Percentiles rank a stretch among this genome's conserved stretches.
phyloP scores from a whole-genome alignment of 2,797 vertebrate species.

The Bradypus variegatus region DNA sequence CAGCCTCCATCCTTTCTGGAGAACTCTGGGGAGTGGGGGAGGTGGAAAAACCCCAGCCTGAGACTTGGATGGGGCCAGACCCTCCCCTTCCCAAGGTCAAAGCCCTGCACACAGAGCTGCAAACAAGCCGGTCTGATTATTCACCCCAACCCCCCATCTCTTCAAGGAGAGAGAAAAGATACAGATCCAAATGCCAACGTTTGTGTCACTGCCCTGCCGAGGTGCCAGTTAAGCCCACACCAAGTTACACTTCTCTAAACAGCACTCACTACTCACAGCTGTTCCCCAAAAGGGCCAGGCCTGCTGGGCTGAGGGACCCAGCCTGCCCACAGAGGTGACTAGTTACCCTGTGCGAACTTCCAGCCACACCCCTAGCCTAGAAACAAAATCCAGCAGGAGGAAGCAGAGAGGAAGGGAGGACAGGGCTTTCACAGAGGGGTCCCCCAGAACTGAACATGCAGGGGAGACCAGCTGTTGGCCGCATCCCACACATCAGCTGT shows the following conservation, averaged over 20 bases:
- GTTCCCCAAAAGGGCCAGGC: too few species aligned
- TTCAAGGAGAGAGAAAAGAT: neutral
- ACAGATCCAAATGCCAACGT: neutral
- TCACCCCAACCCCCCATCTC: neutral
- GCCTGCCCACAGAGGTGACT: neutral
- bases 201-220: neutral
- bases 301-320: neutral
- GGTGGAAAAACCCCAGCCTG: neutral
- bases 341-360: neutral
- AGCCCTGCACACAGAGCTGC: too few species aligned
- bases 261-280: too few species aligned
- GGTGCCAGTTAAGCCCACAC: neutral
- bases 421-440: neutral
- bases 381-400: neutral
- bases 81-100: neutral
- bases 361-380: neutral
- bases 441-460: neutral
- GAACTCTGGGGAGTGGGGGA: neutral
- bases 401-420: too few species aligned
- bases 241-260: neutral
- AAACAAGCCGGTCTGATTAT: neutral
- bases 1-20: neutral
- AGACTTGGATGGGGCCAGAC: neutral
- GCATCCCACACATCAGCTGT: neutral
- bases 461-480: neutral